Base-by-base conservation (phyloP, 2,888 invertebrate genomes). In the Xestia ashworthii region DNA sequence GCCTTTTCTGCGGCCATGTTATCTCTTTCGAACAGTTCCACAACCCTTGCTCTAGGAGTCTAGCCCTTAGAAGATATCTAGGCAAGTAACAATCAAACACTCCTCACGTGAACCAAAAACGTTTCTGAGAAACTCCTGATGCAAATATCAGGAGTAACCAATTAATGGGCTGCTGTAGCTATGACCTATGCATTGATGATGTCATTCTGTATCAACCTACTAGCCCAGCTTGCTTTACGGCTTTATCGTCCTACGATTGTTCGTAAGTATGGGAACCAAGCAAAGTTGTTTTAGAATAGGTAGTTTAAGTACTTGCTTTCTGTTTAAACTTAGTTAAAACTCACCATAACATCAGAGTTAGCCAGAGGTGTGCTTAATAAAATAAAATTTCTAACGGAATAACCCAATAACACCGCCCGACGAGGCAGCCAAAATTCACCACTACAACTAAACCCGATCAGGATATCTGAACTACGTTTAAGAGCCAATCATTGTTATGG, bases 161-260 rank as follows among this genome's bases (percentile, higher is more conserved):
- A 38, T 38, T 19, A 60, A 55, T 41, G 14, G 38, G 48, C 9
- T 50, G 38, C 9, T n/a, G 8, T 25, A 66, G 8, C 58, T 46
- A 14, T 82, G 38, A 82, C 77, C 50, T 46, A 66, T 81, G 25
- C 22, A 11, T 25, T 38, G 82, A 53, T 79, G 79, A 79, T 67
- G 66, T 79, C 82, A 82, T 82, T 41, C 38, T 46, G 25, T 60
- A 60, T 76, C 66, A 58, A 46, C 66, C 50, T 25, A 79, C 46
- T 19, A 67, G 77, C 25, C 38, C 44, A 38, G 25, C 46, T 67
- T 67, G 25, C 5, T 79, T 60, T 77, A 82, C 25, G 14, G 53
- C 38, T 46, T 53, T 79, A 53, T 67, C 79, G 58, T 82, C 65
- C 77, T 77, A 79, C 66, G 79, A 62, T 58, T 53, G 38, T 53